Base-by-base conservation (phyloP, 1,140 invertebrate species). In the Ganaspis sp. region DNA sequence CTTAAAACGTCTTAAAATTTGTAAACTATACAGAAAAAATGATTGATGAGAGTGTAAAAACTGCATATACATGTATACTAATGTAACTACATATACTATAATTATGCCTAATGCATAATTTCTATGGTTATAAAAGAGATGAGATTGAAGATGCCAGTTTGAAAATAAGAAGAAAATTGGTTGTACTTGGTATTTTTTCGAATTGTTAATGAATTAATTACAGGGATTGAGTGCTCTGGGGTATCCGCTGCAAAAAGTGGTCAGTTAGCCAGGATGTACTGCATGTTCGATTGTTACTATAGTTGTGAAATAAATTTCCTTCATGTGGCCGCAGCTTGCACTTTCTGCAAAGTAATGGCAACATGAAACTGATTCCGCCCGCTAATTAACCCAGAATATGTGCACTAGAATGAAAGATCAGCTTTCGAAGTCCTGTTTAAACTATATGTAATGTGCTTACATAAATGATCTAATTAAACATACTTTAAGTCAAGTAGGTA, bases 371-470 rank as follows among this genome's bases (percentile, higher is more conserved):
- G 45, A 49, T 49, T 49, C 45, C n/a, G 8, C 15, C n/a, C n/a
- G 45, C 45, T 49, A 49, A 49, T 49, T 49, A 49, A 49, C 45
- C 45, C 45, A 49, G 45, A 49, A 49, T 49, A 49, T 49, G 15
- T 49, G 45, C 15, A 49, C 1, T 49, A 49, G 45, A 49, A 49
- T 49, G 45, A 49, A 49, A 49, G 45, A 49, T 49, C 45, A 49
- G 42, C 42, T 45, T 45, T 45, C 42, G 42, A 45, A 45, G 42
- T 4, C n/a, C 42, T 45, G 29, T 2, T 34, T 34, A 34, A 34
- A 34, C 29, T 40, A 45, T 45, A n/a, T 4, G 42, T n/a, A 45
- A 45, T 45, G 42, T 45, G 45, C 15, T 49, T 49, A 49, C 8
- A 4, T 49, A 49, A 49, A 49, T 34, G 6, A 34, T 34, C 29